These are phyloP conservation scores for Sturmia bella DNA, from an alignment of 2,888 invertebrate genomes.

Conservation along the genomic window DNA sequence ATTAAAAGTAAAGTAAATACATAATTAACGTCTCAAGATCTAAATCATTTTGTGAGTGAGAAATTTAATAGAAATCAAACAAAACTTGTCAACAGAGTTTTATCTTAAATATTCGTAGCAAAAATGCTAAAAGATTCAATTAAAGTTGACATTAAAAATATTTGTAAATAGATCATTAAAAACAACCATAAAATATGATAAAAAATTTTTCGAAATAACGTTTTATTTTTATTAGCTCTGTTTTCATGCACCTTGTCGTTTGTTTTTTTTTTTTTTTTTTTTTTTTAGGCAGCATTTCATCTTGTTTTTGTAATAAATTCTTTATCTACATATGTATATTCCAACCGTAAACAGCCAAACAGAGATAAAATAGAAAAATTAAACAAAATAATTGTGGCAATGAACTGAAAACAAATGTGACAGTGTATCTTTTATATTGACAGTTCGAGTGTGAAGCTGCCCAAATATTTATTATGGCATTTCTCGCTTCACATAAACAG, in stretches of 20 bases:
- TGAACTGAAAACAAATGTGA: constrained; percentile 58
- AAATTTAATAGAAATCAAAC: constrained; percentile 15
- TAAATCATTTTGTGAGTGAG: constrained; percentile 34
- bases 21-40: constrained; percentile 29
- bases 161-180: too few species aligned
- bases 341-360: constrained; percentile 53
- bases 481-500: too few species aligned
- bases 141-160: too few species aligned
- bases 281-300: constrained; percentile 39
- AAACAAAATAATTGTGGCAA: constrained; percentile 39
- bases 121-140: neutral
- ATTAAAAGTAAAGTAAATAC: constrained; percentile 8
- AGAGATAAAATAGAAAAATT: constrained; percentile 40
- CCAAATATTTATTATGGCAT: too few species aligned
- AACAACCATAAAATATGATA: too few species aligned
- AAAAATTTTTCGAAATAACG: too few species aligned
- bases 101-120: neutral
- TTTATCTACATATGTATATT: constrained; percentile 63
- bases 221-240: too few species aligned
- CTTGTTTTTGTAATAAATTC: constrained; percentile 52
- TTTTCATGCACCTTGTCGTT: too few species aligned
- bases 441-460: constrained; percentile 26
- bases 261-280: neutral
- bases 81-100: constrained; percentile 2
- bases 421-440: constrained; percentile 56